A percentile compares a stretch with the other conserved stretches of the same genome.
Conservation (phyloP, 1,140 invertebrate genomes). For the Ostrea edulis region DNA sequence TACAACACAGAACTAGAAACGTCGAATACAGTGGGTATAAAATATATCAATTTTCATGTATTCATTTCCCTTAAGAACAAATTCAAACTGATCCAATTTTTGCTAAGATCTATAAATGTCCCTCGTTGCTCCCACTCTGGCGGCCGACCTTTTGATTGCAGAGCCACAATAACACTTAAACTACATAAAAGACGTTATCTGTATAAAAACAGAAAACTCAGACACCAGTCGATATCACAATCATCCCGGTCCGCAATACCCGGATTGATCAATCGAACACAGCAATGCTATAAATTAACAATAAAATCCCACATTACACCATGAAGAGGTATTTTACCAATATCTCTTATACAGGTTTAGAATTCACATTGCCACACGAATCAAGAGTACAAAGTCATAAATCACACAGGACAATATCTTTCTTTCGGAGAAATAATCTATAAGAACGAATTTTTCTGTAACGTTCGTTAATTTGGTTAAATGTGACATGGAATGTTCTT, state of each 20-base stretch:
- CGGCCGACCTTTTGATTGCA: constrained; percentile 14
- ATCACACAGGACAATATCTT: background rate
- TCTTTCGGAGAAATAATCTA: background rate
- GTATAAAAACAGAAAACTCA: constrained; percentile 24
- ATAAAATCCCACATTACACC: constrained; percentile 20
- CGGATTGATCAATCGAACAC: constrained; percentile 25
- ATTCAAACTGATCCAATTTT: constrained; percentile 2
- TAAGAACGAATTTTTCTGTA: background rate
- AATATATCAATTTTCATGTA: too few relatives aligned
- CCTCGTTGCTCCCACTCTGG: background rate
- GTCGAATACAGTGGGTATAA: too few relatives aligned
- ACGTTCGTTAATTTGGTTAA: background rate
- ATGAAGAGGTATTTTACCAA: constrained; percentile 26
- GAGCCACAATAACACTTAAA: constrained; percentile 15
- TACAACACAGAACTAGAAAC: too few relatives aligned
- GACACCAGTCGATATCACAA: background rate
- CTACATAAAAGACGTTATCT: constrained; percentile 29
- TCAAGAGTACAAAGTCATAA: constrained; percentile 15
- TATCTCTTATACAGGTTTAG: constrained; percentile 3
- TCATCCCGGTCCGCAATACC: background rate
- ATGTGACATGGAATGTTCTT: background rate
- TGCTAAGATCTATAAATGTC: background rate
- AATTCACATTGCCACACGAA: background rate
- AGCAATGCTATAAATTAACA: constrained; percentile 33
- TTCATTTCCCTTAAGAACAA: background rate